Base-by-base conservation (phyloP, 2,888 invertebrate genomes). In the Aporophyla nigra region DNA sequence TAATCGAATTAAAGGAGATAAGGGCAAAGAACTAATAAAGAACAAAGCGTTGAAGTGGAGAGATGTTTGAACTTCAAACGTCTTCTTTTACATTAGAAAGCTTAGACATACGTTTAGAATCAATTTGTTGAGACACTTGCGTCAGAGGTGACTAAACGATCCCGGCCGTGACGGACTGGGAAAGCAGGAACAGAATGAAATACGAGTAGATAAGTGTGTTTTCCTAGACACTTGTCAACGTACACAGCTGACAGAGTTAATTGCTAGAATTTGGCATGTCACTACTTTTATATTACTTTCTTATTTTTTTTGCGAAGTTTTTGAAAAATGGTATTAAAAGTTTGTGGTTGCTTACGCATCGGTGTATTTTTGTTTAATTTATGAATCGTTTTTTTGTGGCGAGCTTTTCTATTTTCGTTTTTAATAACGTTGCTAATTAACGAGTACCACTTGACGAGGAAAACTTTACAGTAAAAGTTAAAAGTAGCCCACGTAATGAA, bases 51-150 rank as follows among this genome's bases (percentile, higher is more conserved):
- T 77, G 72, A 77, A 75, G 66, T 77, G 72, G 74, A 74, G 66
- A 68, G 16, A 56, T 76, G 70, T 83, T 77, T 75, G 76, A 80
- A 86, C 71, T 84, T 88, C 83, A 87, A 88, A 87, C 80, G 80
- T 74, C 53, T 82, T 80, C 59, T 78, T 80, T 71, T 54, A 65
- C 43, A 54, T 82, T 81, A 79, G 80, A 87, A 78, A 78, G 40
- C 73, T 71, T 67, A 65, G 67, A 76, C 70, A 79, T 84, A 78
- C 67, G 74, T 80, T 79, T 72, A 49, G 65, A 73, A 75, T 84
- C 83, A 84, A 84, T 82, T 82, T 75, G 80, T 77, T 72, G 76
- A 61, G 78, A 84, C 87, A 84, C 78, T 80, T 88, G 80, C 88
- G 88, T 86, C 87, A 85, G 76, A 56, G 56, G 59, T 74, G 85